Percentiles rank a stretch among this genome's conserved stretches.
Conservation (phyloP, 2,888 invertebrate species). For the Ophion ellenae region DNA sequence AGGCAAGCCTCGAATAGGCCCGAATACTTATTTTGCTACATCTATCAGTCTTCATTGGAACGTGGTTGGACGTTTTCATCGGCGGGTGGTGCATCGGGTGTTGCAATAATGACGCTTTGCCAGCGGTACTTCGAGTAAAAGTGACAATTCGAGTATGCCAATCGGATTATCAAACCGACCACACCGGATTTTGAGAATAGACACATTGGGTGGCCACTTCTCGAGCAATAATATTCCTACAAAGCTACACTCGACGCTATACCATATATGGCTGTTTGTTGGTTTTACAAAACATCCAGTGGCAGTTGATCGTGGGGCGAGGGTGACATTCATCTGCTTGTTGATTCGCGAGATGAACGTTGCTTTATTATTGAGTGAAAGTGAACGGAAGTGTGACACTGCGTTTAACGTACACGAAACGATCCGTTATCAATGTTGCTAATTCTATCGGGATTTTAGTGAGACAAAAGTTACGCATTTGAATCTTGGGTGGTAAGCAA, state of each 20-base stretch:
- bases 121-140: not conserved
- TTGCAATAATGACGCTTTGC: slow-evolving; percentile 1
- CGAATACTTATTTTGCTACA: slow-evolving; percentile 68
- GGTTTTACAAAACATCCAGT: not conserved
- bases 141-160: not conserved
- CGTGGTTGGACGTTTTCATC: slow-evolving; percentile 51
- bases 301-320: not conserved
- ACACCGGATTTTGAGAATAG: too few relatives aligned
- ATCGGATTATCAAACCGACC: too few relatives aligned
- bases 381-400: slow-evolving; percentile 11
- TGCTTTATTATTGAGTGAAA: slow-evolving; percentile 33
- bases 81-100: slow-evolving; percentile 3
- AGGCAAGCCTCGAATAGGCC: slow-evolving; percentile 36
- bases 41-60: slow-evolving; percentile 71
- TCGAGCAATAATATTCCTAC: slow-evolving; percentile 13
- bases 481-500: slow-evolving; percentile 39
- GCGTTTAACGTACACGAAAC: slow-evolving; percentile 16
- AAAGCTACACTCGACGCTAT: not conserved
- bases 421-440: slow-evolving; percentile 45
- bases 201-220: not conserved
- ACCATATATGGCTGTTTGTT: not conserved
- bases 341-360: slow-evolving; percentile 15
- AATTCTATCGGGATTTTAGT: slow-evolving; percentile 11
- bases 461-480: slow-evolving; percentile 7
- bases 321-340: not conserved